Conservation (phyloP, 2,888 invertebrate species). For the Nemotelus pantherinus region DNA sequence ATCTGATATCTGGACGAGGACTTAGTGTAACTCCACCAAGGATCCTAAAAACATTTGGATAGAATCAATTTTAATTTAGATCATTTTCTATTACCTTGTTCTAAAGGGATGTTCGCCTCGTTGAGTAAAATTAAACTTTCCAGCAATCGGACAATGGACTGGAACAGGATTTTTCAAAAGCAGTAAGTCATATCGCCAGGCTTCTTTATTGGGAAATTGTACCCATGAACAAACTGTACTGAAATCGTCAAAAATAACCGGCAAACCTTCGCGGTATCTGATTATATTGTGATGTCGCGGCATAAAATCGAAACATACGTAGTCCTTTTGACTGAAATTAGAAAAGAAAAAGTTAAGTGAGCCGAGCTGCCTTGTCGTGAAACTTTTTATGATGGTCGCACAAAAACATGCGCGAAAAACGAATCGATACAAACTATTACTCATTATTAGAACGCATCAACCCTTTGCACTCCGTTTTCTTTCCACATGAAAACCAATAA, state of each 20-base stretch:
- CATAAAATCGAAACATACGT: slow-evolving; percentile 95
- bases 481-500: no score
- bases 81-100: slow-evolving; percentile 69
- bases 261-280: slow-evolving; percentile 86
- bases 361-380: no score
- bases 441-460: no score
- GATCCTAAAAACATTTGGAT: slow-evolving; percentile 69
- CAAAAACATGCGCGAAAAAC: no score
- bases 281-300: slow-evolving; percentile 96
- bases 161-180: slow-evolving; percentile 87
- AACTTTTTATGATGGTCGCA: no score
- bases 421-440: no score
- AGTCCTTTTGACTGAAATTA: slow-evolving; percentile 87
- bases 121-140: slow-evolving; percentile 95
- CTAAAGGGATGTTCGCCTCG: slow-evolving; percentile 89
- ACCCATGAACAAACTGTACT: slow-evolving; percentile 95
- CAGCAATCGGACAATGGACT: slow-evolving; percentile 94
- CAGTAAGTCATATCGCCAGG: slow-evolving; percentile 89
- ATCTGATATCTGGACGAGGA: slow-evolving; percentile 91
- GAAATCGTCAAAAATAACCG: slow-evolving; percentile 89
- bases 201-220: slow-evolving; percentile 83
- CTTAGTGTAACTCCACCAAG: slow-evolving; percentile 94
- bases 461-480: no score
- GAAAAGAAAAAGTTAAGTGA: background rate
- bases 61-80: background rate